Evolutionary conservation across 2,797 vertebrate species (phyloP).

Genomic region (Cheirogaleus major): DNA sequence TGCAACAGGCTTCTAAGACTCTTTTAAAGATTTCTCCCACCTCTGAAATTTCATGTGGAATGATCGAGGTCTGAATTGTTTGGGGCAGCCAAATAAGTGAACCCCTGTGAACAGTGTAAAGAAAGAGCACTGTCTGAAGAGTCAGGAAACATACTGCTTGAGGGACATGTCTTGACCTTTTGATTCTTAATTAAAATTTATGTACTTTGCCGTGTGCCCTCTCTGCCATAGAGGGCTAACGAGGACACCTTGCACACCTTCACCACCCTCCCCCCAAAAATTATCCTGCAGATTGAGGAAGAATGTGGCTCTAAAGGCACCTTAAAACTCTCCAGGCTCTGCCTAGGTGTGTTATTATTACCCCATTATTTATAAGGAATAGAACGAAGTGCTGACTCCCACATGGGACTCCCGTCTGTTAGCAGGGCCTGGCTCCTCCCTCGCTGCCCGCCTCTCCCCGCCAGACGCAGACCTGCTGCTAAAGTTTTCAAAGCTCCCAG

Average conservation of each 20-base stretch:
- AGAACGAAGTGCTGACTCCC: not conserved
- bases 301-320: not conserved
- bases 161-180: not conserved
- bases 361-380: not conserved
- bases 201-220: not conserved
- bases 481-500: constrained; percentile 81
- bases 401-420: not conserved
- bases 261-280: too few species aligned
- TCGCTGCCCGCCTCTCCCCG: constrained; percentile 59
- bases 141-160: not conserved
- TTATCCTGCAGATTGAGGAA: not conserved
- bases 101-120: not conserved
- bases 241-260: not conserved
- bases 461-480: constrained; percentile 77
- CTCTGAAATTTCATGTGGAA: not conserved
- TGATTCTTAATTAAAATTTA: not conserved
- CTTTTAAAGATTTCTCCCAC: not conserved
- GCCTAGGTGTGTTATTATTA: not conserved
- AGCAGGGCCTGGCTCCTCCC: constrained; percentile 46
- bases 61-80: not conserved
- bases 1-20: not conserved
- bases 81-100: not conserved
- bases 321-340: not conserved
- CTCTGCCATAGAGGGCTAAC: not conserved
- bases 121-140: not conserved